Percentiles rank a stretch among this genome's conserved stretches.
Evolutionary conservation across 2,888 invertebrate genomes (phyloP).

Genomic region (Spatulosminthurus flaviceps): DNA sequence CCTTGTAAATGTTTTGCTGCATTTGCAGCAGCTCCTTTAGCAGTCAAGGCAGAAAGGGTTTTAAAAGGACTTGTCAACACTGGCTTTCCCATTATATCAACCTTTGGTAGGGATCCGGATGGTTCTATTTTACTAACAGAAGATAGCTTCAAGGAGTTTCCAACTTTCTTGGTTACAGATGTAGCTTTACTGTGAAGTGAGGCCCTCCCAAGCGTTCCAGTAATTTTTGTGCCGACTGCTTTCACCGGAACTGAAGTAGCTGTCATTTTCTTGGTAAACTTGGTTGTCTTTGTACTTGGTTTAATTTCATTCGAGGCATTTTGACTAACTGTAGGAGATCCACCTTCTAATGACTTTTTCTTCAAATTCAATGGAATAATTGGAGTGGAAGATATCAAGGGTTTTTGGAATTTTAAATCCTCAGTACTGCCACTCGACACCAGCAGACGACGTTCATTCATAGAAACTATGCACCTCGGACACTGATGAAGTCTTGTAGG

Average conservation of each 20-base stretch:
- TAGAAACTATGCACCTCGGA: slow-evolving; percentile 57
- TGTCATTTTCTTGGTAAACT: slow-evolving; percentile 29
- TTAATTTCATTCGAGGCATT: slow-evolving; percentile 8
- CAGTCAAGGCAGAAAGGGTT: slow-evolving; percentile 33
- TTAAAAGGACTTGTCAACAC: slow-evolving; percentile 40
- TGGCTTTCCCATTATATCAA: slow-evolving; percentile 9
- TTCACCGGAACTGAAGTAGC: slow-evolving; percentile 14
- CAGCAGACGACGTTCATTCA: slow-evolving; percentile 50
- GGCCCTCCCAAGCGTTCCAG: slow-evolving; percentile 4
- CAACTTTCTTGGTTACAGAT: background rate
- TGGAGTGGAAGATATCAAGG: slow-evolving; percentile 26
- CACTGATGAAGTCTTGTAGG: slow-evolving; percentile 49
- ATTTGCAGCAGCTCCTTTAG: slow-evolving; percentile 29
- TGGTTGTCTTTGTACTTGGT: slow-evolving; percentile 31
- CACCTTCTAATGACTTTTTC: slow-evolving; percentile 16
- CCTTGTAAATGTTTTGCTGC: slow-evolving; percentile 25
- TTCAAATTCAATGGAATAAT: slow-evolving; percentile 36
- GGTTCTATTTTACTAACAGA: slow-evolving; percentile 14
- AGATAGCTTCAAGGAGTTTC: slow-evolving; percentile 23
- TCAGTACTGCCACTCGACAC: background rate
- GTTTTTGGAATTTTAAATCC: slow-evolving; percentile 31
- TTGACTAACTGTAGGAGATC: slow-evolving; percentile 11
- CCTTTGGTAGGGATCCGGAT: slow-evolving; percentile 20
- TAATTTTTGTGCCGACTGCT: background rate
- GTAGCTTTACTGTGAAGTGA: background rate